phyloP scores from a whole-genome alignment of 2,113 vertebrate species.

The Thymallus thymallus region DNA sequence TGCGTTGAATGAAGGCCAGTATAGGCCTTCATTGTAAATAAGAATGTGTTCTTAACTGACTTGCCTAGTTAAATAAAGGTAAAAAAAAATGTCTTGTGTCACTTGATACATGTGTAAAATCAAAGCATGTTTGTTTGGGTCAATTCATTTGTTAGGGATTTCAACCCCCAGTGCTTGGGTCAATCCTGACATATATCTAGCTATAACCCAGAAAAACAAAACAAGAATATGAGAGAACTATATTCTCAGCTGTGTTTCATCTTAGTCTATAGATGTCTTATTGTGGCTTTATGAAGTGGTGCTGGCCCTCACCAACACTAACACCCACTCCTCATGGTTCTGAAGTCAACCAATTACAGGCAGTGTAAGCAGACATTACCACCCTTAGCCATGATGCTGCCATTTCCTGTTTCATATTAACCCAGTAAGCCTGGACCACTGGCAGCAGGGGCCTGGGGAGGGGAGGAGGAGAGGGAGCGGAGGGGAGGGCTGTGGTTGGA shows the following conservation, averaged over 20 bases:
- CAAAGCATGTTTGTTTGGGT: not conserved
- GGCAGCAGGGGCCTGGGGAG: slow-evolving; percentile 31
- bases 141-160: not conserved
- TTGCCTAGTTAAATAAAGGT: too few relatives aligned
- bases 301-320: slow-evolving; percentile 6
- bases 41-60: too few relatives aligned
- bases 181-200: not conserved
- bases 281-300: slow-evolving; percentile 74
- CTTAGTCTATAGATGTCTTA: slow-evolving; percentile 69
- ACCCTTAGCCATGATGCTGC: slow-evolving; percentile 67
- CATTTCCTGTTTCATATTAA: slow-evolving; percentile 78
- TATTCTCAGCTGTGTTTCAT: slow-evolving; percentile 38
- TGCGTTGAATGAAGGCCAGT: too few relatives aligned
- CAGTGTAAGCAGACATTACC: slow-evolving; percentile 66
- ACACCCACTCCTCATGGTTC: slow-evolving; percentile 66
- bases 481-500: slow-evolving; percentile 28
- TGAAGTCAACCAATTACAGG: slow-evolving; percentile 78
- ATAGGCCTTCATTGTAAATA: too few relatives aligned
- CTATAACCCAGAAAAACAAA: not conserved
- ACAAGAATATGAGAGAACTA: slow-evolving; percentile 14
- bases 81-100: not conserved
- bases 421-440: slow-evolving; percentile 55
- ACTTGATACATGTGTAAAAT: not conserved
- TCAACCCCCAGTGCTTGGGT: slow-evolving; percentile 5
- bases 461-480: not conserved